Percentiles rank a stretch among this genome's conserved stretches.
These are phyloP conservation scores for Genyomyrus donnyi DNA, from an alignment of 2,113 vertebrate genomes.

Conservation along the genomic window DNA sequence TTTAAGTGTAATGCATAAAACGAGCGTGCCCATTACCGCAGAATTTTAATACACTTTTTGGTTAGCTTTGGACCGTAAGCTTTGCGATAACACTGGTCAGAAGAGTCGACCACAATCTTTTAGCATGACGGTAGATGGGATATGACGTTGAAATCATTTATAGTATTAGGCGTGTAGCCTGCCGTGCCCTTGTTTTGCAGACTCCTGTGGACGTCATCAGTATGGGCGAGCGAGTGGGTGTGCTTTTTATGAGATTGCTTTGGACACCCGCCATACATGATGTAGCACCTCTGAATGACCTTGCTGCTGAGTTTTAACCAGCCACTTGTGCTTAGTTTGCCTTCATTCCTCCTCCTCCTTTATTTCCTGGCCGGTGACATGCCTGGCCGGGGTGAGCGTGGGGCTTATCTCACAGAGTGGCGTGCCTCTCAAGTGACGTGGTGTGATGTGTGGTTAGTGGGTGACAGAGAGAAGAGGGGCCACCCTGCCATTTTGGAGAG, in stretches of 20 bases:
- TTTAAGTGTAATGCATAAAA: neutral
- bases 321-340: conserved; percentile 10
- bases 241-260: conserved; percentile 4
- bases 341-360: neutral
- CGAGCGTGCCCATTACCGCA: neutral
- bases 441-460: neutral
- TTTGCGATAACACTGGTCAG: neutral
- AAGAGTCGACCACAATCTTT: neutral
- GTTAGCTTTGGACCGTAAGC: neutral
- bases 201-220: neutral
- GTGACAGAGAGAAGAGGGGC: neutral
- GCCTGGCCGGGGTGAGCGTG: neutral
- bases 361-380: neutral
- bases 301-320: conserved; percentile 27
- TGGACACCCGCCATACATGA: conserved; percentile 21
- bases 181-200: neutral
- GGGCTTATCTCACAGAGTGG: conserved; percentile 3
- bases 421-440: neutral
- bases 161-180: neutral
- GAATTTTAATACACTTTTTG: neutral
- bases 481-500: neutral
- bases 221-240: neutral
- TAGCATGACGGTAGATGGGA: neutral
- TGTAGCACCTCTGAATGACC: conserved; percentile 28
- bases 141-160: neutral